phyloP scores from a whole-genome alignment of 2,113 vertebrate genomes.

The Podarcis muralis region DNA sequence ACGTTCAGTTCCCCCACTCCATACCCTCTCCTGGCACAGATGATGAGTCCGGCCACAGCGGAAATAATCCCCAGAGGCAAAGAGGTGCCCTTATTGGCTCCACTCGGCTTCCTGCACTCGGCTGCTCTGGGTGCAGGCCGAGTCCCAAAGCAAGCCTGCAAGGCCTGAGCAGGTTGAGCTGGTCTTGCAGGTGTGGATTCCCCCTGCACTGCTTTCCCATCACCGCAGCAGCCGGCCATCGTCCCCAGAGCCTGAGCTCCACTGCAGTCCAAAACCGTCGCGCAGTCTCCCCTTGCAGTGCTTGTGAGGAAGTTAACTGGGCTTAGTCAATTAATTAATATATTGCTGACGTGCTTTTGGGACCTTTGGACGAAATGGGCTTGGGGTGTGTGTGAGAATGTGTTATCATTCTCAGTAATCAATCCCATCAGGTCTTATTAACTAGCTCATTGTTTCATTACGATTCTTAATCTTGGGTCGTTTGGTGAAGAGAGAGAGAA shows the following conservation, averaged over 20 bases:
- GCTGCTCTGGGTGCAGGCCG: not conserved
- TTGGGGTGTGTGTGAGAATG: too few species aligned
- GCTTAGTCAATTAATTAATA: not conserved
- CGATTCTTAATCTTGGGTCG: slow-evolving; percentile 9
- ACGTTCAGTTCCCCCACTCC: not conserved
- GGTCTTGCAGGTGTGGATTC: not conserved
- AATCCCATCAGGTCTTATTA: slow-evolving; percentile 23
- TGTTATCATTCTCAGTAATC: not conserved
- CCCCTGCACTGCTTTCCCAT: not conserved
- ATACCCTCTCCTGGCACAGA: not conserved
- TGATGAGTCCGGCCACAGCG: not conserved
- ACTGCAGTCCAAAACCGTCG: not conserved
- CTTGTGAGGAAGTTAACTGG: not conserved
- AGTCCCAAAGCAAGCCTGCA: too few species aligned
- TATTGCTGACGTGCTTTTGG: not conserved
- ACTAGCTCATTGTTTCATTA: slow-evolving; percentile 27
- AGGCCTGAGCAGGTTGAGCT: too few species aligned
- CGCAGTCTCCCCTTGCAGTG: not conserved
- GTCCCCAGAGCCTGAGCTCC: not conserved
- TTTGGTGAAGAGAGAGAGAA: not conserved
- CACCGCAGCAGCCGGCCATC: not conserved
- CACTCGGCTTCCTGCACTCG: accelerated
- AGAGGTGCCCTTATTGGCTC: not conserved
- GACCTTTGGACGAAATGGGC: not conserved
- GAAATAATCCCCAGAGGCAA: not conserved